Percentiles rank a stretch among this genome's conserved stretches.
Evolutionary conservation across 2,888 invertebrate species (phyloP).

Genomic region (Strigamia crassipes): DNA sequence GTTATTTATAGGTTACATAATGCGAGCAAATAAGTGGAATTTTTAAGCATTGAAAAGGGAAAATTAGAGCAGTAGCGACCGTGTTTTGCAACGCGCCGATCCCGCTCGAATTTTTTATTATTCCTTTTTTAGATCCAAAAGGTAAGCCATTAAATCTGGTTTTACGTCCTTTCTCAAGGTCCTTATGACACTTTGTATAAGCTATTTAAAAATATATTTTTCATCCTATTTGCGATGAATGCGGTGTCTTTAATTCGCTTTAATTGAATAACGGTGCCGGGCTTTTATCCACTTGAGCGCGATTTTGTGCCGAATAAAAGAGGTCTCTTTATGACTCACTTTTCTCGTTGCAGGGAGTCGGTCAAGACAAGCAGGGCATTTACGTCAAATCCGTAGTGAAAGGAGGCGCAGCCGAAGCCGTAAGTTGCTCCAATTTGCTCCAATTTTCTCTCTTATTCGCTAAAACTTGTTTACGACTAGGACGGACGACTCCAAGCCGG

Average conservation of each 20-base stretch:
- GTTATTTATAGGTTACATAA: not conserved
- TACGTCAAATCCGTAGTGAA: conserved; percentile 98
- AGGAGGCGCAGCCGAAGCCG: conserved; percentile 64
- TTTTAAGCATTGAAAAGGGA: not conserved
- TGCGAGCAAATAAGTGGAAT: not conserved
- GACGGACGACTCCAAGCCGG: conserved; percentile 95
- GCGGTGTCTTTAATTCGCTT: not conserved
- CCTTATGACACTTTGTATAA: no score
- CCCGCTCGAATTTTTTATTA: no score
- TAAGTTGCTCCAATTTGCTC: conserved; percentile 53
- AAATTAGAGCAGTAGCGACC: not conserved
- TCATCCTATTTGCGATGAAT: not conserved
- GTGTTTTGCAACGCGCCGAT: no score
- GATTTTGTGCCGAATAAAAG: no score
- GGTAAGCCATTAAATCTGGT: not conserved
- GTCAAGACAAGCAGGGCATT: conserved; percentile 86
- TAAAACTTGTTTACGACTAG: conserved; percentile 58
- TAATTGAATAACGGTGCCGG: not conserved
- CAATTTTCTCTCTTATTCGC: no score
- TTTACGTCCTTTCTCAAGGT: no score
- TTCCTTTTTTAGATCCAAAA: not conserved
- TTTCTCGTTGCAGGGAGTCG: conserved; percentile 67
- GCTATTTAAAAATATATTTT: no score
- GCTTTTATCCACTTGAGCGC: not conserved
- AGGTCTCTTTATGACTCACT: no score